Percentiles rank a stretch among this genome's conserved stretches.
phyloP scores from a whole-genome alignment of 1,140 invertebrate genomes.

The Campoletis sonorensis region DNA sequence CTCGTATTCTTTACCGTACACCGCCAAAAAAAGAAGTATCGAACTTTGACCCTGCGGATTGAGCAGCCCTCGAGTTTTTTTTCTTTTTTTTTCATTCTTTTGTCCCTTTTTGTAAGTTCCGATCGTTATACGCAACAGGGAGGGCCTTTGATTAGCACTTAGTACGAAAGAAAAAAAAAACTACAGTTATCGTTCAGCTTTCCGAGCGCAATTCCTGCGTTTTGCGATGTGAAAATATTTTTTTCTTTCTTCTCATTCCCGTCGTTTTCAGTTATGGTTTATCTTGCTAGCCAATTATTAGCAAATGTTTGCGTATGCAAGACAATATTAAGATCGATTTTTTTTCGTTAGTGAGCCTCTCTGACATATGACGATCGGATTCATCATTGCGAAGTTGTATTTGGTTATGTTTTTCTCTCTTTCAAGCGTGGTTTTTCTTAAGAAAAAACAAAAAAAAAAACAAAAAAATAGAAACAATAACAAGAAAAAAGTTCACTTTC shows the following conservation, averaged over 20 bases:
- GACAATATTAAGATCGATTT: not conserved
- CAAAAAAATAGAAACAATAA: too few species aligned
- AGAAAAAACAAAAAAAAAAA: too few species aligned
- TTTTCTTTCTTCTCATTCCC: not conserved
- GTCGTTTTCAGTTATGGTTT: too few species aligned
- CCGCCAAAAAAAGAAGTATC: not conserved
- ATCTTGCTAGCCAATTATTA: not conserved
- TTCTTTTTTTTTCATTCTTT: constrained; percentile 1
- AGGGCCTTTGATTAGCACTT: not conserved
- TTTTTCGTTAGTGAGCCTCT: not conserved
- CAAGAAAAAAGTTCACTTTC: too few species aligned
- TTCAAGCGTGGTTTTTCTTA: too few species aligned
- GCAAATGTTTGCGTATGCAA: not conserved
- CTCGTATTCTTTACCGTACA: constrained; percentile 10
- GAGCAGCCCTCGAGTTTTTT: not conserved
- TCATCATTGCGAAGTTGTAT: too few species aligned
- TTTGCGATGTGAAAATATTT: not conserved
- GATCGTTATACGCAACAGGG: not conserved
- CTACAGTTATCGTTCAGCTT: constrained; percentile 31
- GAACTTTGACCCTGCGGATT: constrained; percentile 4
- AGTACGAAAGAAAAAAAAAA: constrained; percentile 11
- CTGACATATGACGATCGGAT: too few species aligned
- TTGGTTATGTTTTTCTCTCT: too few species aligned
- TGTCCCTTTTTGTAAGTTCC: constrained; percentile 4
- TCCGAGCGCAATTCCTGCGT: constrained; percentile 28